A percentile compares a stretch with the other conserved stretches of the same genome.
Evolutionary conservation across 1,140 invertebrate species (phyloP).

Genomic region (Idris sp.): DNA sequence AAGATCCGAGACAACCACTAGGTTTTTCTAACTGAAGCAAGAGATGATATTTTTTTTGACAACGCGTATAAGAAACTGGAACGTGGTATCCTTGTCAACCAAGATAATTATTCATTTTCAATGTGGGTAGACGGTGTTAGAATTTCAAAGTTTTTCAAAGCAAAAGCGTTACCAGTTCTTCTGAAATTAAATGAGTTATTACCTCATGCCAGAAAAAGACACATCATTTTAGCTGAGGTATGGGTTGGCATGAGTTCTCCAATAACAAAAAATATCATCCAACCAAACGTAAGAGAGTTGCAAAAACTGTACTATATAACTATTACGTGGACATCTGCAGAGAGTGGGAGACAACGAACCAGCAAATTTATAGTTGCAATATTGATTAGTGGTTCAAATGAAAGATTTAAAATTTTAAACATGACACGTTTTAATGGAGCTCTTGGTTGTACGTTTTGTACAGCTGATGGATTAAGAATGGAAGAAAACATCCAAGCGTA

Average conservation of each 20-base stretch:
- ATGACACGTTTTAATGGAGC: slow-evolving; percentile 2
- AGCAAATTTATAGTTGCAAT: neutral
- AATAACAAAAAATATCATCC: neutral
- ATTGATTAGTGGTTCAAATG: neutral
- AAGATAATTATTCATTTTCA: slow-evolving; percentile 4
- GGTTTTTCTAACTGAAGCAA: slow-evolving; percentile 7
- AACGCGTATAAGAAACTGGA: slow-evolving; percentile 5
- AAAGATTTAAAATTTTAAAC: neutral
- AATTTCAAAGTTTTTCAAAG: neutral
- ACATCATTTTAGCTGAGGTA: neutral
- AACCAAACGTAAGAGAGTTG: neutral
- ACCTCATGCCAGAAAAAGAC: slow-evolving; percentile 1
- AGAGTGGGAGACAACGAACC: neutral
- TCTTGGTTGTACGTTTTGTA: neutral
- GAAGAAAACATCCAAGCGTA: slow-evolving; percentile 8
- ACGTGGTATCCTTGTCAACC: neutral
- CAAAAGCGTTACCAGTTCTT: neutral
- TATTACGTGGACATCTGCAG: neutral
- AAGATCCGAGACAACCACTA: slow-evolving; percentile 4
- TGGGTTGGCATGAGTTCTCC: neutral
- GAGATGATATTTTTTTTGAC: slow-evolving; percentile 33
- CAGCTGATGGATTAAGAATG: slow-evolving; percentile 14
- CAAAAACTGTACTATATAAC: neutral
- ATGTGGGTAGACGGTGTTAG: slow-evolving; percentile 4
- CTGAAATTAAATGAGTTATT: neutral